These are phyloP conservation scores for Pseudochaenichthys georgianus DNA, from an alignment of 2,797 vertebrate genomes.

Conservation along the genomic window DNA sequence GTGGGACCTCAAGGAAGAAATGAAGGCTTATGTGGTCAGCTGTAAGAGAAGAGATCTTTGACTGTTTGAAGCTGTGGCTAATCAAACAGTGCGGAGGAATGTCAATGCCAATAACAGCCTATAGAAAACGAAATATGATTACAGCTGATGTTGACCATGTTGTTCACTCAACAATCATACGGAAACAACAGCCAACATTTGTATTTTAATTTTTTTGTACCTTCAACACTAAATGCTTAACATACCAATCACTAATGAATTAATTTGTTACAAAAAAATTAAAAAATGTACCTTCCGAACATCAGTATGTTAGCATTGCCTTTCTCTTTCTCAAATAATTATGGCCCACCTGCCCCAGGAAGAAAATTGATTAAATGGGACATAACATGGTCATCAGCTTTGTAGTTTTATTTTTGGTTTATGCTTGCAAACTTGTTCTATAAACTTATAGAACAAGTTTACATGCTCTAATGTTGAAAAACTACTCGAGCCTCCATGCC, in stretches of 20 bases:
- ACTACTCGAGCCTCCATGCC: too few species aligned
- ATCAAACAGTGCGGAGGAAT: conserved; percentile 65
- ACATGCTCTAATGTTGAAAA: too few species aligned
- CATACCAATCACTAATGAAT: not conserved
- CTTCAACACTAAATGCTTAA: too few species aligned
- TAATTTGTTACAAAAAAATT: not conserved
- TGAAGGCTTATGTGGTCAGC: conserved; percentile 70
- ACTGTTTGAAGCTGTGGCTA: conserved; percentile 61
- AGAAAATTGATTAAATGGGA: too few species aligned
- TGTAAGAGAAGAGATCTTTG: conserved; percentile 57
- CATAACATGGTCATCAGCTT: too few species aligned
- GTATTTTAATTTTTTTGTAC: not conserved
- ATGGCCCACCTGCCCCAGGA: too few species aligned
- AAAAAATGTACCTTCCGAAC: not conserved
- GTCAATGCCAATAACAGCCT: conserved; percentile 37
- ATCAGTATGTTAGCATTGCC: not conserved
- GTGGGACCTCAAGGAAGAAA: conserved; percentile 70
- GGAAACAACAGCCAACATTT: conserved; percentile 2
- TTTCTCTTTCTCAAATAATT: too few species aligned
- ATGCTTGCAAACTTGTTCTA: too few species aligned
- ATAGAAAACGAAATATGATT: conserved; percentile 49
- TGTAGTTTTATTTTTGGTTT: too few species aligned
- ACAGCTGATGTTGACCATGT: conserved; percentile 34
- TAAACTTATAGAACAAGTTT: too few species aligned
- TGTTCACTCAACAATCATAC: not conserved